Base-by-base conservation (phyloP, 2,888 invertebrate species). In the Andrena fulva region DNA sequence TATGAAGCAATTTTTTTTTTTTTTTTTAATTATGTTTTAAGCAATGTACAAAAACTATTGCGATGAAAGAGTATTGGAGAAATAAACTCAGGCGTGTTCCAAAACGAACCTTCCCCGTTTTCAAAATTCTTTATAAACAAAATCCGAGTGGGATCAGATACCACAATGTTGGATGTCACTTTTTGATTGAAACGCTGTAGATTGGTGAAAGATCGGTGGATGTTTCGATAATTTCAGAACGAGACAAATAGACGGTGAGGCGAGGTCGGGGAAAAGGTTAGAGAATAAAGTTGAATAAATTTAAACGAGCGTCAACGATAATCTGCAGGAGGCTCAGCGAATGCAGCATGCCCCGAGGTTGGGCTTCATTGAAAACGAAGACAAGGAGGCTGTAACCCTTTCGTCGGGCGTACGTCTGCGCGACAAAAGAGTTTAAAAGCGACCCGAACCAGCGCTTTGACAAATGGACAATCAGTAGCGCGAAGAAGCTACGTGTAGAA, bases 391-490 rank as follows among this genome's bases (percentile, higher is more conserved):
- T 73, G 71, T 72, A 77, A 84, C 80, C 84, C 84, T 87, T 84
- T 84, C 79, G 68, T 63, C 82, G 59, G 33, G 16, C 76, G 66
- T 63, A 85, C 68, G 66, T 85, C 69, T 29, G 54, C 64, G 69
- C 64, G 85, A 87, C 86, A 87, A 88, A 88, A 80, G 87, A 63
- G 50, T 52, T 72, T 71, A 75, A 85, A 80, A 83, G 81, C 78
- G 77, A 78, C 24, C 69, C 64, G 33, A 59, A 52, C 42, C 48
- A 50, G 66, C 64, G 54, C 63, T 80, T 85, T 88, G 88, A 88
- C 85, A 87, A 87, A 88, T 88, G 88, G 83, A 87, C 80, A 77
- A 82, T 78, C 81, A 77, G 85, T 82, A 86, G 85, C 79, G 78
- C 75, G 84, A 78, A 77, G 87, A 80, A 67, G 82, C 69, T 52